Percentiles rank a stretch among this genome's conserved stretches.
These are phyloP conservation scores for Macrophya annulata DNA, from an alignment of 2,888 invertebrate species.

Conservation along the genomic window DNA sequence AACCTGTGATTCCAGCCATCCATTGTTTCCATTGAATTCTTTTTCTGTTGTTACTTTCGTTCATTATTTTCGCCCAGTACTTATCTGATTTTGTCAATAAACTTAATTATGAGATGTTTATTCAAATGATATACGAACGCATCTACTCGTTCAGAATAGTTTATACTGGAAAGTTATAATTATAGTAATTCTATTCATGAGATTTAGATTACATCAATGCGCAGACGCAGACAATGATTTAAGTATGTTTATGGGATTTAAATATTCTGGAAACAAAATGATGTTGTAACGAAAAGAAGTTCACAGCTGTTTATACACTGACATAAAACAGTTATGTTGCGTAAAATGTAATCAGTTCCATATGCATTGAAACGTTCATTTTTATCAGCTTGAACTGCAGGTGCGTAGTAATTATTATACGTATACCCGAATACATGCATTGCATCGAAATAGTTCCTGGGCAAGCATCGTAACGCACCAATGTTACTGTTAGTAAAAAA, in stretches of 20 bases:
- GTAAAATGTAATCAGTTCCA: not conserved
- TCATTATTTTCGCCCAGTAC: not conserved
- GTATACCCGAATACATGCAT: not conserved
- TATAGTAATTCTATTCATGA: not conserved
- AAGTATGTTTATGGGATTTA: not conserved
- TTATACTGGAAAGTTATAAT: not conserved
- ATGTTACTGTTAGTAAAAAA: not conserved
- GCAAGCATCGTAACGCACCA: not conserved
- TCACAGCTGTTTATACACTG: not conserved
- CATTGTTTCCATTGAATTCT: slow-evolving; percentile 75
- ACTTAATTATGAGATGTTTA: not conserved
- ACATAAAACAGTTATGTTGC: not conserved
- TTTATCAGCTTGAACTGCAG: not conserved
- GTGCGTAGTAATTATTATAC: not conserved
- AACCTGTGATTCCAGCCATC: slow-evolving; percentile 77
- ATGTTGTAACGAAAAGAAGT: not conserved
- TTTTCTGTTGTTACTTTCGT: slow-evolving; percentile 56
- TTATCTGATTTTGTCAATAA: not conserved
- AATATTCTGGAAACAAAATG: not conserved
- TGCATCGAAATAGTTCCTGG: no score
- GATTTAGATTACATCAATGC: not conserved
- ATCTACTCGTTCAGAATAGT: not conserved
- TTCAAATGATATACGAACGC: not conserved
- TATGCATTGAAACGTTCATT: not conserved
- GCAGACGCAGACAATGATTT: not conserved